A percentile compares a stretch with the other conserved stretches of the same genome.
Conservation (phyloP, 2,888 invertebrate species). For the Agrotis clavis region DNA sequence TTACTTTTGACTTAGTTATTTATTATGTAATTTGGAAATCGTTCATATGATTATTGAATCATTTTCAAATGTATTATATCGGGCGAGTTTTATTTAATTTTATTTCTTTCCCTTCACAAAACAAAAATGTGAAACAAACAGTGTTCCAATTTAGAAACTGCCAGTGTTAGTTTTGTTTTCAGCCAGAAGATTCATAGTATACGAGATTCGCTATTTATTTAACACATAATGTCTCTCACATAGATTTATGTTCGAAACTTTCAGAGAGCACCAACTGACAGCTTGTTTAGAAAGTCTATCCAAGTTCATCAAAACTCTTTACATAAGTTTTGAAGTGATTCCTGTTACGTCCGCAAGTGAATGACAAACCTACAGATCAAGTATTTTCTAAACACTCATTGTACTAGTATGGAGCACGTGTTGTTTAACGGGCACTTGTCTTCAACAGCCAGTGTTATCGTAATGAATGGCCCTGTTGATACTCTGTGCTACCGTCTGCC, state of each 20-base stretch:
- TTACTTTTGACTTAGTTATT: conserved; percentile 3
- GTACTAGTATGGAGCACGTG: conserved; percentile 66
- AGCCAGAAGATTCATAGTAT: neutral
- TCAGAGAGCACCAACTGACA: conserved; percentile 29
- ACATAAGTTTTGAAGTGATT: conserved; percentile 42
- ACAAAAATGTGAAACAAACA: neutral
- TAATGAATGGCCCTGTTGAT: conserved; percentile 72
- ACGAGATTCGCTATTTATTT: neutral
- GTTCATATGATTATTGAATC: neutral
- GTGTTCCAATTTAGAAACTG: neutral
- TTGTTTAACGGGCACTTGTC: conserved; percentile 70
- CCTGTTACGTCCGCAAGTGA: conserved; percentile 59
- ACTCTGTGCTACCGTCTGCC: conserved; percentile 66
- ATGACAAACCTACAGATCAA: conserved; percentile 71
- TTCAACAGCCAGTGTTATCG: conserved; percentile 66
- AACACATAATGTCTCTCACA: conserved; percentile 15
- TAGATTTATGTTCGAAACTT: conserved; percentile 26
- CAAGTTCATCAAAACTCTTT: conserved; percentile 45
- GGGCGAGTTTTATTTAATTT: neutral
- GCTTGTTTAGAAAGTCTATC: conserved; percentile 48
- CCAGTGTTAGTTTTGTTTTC: neutral
- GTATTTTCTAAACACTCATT: conserved; percentile 77
- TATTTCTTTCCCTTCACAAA: neutral
- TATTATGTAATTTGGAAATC: neutral
- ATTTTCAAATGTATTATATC: too few relatives aligned